phyloP scores from a whole-genome alignment of 2,113 vertebrate genomes.

The Sporophila hypoxantha region DNA sequence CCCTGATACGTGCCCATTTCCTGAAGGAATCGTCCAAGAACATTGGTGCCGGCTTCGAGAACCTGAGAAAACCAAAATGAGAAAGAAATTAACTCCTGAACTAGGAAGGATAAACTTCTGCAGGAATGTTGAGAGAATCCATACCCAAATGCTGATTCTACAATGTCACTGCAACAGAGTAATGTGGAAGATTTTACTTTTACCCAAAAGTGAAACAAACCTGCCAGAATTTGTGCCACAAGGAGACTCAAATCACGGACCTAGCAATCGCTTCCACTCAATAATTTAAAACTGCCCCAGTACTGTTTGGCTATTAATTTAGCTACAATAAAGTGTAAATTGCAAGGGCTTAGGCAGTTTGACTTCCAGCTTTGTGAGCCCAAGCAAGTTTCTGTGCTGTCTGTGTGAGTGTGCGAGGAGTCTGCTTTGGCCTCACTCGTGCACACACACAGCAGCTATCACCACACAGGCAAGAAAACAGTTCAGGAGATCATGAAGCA shows the following conservation, averaged over 20 bases:
- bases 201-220: neutral
- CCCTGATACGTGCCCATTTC: conserved; percentile 78
- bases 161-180: neutral
- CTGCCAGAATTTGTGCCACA: neutral
- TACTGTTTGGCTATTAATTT: neutral
- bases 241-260: neutral
- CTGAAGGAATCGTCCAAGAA: conserved; percentile 81
- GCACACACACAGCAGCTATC: neutral
- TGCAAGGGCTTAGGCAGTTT: neutral
- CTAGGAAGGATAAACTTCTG: neutral
- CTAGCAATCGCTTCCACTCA: neutral
- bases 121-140: neutral
- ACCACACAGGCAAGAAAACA: neutral
- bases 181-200: neutral
- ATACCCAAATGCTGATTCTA: neutral
- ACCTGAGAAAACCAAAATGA: conserved; percentile 67
- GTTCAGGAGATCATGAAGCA: neutral
- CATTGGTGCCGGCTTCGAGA: conserved; percentile 81
- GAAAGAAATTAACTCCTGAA: conserved; percentile 10
- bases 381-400: neutral
- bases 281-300: neutral
- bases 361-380: neutral
- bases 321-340: neutral
- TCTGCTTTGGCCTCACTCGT: neutral
- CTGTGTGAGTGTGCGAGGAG: neutral